Base-by-base conservation (phyloP, 1,140 invertebrate species). In the Panagrolaimus sp. region DNA sequence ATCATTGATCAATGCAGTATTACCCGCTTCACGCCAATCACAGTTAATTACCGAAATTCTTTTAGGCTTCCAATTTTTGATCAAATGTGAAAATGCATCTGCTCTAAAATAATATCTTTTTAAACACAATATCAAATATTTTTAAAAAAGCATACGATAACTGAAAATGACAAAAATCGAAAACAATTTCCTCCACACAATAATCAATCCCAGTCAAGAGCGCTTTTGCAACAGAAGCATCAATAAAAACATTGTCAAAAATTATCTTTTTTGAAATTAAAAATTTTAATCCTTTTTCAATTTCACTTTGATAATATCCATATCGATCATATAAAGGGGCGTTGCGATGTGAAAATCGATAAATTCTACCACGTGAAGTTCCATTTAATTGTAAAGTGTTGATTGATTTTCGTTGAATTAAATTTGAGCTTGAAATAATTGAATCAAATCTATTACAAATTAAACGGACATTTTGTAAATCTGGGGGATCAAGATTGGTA, bases 111-210 rank as follows among this genome's bases (percentile, higher is more conserved):
- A 38, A 4, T 38, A 38, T 7, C 7, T 2, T 23, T 20, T 27
- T 1, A 20, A 11, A n/a, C 20, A 57, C 20, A 57, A 57, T 0
- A 20, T 11, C 51, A 9, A 2, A 53, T n/a, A 53, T n/a, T n/a
- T n/a, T n/a, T n/a, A 53, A 53, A n/a, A 4, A 57, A 57, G 20
- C 51, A 25, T 27, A 57, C 51, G 51, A 57, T 57, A 57, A 16
- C 4, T 57, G 20, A 13, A 57, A 57, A 57, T 57, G 51, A 57
- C 51, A 57, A 57, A 57, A 57, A 27, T 57, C 51, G 20, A 57
- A 57, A 1, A 57, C n/a, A n/a, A 57, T 27, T 8, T 57, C 51
- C 11, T 57, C 51, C 3, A 57, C 14, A 9, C 20, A 25, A 27
- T 57, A 57, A 13, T 57, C 51, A 20, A 57, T 27, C 4, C 20